phyloP scores from a whole-genome alignment of 2,797 vertebrate species.

The Protonibea diacanthus region DNA sequence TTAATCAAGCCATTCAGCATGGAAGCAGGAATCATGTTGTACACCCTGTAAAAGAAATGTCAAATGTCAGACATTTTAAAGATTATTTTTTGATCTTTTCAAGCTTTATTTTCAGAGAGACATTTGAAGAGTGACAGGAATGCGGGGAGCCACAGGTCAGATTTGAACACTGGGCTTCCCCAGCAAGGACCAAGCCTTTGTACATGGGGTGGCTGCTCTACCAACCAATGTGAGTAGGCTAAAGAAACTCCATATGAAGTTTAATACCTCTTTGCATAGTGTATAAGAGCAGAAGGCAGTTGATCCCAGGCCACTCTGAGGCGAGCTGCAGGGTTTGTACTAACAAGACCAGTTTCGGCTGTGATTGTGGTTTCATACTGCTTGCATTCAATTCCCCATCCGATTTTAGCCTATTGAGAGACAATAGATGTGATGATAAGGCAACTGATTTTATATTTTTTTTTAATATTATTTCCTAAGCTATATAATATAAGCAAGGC shows the following conservation, averaged over 20 bases:
- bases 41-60: slow-evolving; percentile 73
- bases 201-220: too few relatives aligned
- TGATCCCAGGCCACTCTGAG: slow-evolving; percentile 83
- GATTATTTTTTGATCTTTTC: too few relatives aligned
- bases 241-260: neutral
- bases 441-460: neutral
- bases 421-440: neutral
- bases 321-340: slow-evolving; percentile 82
- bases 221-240: neutral
- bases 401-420: slow-evolving; percentile 79
- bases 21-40: slow-evolving; percentile 65
- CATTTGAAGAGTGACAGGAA: too few relatives aligned
- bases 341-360: slow-evolving; percentile 86
- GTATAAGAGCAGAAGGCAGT: slow-evolving; percentile 75
- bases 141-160: too few relatives aligned
- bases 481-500: neutral
- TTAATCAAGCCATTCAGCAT: slow-evolving; percentile 70
- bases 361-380: slow-evolving; percentile 80
- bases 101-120: too few relatives aligned
- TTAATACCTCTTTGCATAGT: slow-evolving; percentile 78
- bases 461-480: neutral
- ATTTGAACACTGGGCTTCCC: too few relatives aligned
- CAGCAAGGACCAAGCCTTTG: too few relatives aligned
- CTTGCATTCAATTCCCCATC: slow-evolving; percentile 87
- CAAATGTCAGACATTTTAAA: slow-evolving; percentile 25